Base-by-base conservation (phyloP, 2,888 invertebrate genomes). In the Acanthoscelides obtectus region DNA sequence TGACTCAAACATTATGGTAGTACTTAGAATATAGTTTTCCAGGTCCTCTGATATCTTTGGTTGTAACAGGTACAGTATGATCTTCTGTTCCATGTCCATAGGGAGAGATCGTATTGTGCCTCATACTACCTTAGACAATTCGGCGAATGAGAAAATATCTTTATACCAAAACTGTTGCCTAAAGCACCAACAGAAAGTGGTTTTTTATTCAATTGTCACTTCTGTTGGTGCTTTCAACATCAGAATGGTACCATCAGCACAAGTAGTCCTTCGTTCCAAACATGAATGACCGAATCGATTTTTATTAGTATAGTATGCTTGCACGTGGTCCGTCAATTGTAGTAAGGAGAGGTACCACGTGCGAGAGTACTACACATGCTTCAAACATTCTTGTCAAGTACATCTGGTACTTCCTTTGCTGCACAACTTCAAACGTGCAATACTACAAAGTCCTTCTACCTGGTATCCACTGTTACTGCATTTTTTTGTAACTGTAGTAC, bases 401-500 rank as follows among this genome's bases (percentile, higher is more conserved):
- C n/a, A n/a, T n/a, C n/a, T n/a, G n/a, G n/a, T n/a, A n/a, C n/a
- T n/a, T n/a, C n/a, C n/a, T n/a, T n/a, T n/a, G n/a, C n/a, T n/a
- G n/a, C n/a, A n/a, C n/a, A n/a, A n/a, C n/a, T n/a, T n/a, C n/a
- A n/a, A n/a, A n/a, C n/a, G n/a, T n/a, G n/a, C n/a, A n/a, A n/a
- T 45, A 68, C n/a, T 25, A 64, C 20, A 69, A 20, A 17, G 27
- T 63, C 21, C n/a, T n/a, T n/a, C 20, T 64, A 69, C 69, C 19
- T 69, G 22, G 63, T 69, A 69, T 21, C 64, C 1, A 2, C 69
- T 69, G 63, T 63, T 64, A 69, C 64, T 69, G 19, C 69, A 64
- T 22, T 12, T 20, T 27, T 21, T 63, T 69, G 6, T 6, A 63
- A 22, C 22, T 64, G 69, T 63, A 69, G 69, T 69, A 69, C 69